A percentile compares a stretch with the other conserved stretches of the same genome.
These are phyloP conservation scores for Lepus townsendii DNA, from an alignment of 2,797 vertebrate species.

Conservation along the genomic window DNA sequence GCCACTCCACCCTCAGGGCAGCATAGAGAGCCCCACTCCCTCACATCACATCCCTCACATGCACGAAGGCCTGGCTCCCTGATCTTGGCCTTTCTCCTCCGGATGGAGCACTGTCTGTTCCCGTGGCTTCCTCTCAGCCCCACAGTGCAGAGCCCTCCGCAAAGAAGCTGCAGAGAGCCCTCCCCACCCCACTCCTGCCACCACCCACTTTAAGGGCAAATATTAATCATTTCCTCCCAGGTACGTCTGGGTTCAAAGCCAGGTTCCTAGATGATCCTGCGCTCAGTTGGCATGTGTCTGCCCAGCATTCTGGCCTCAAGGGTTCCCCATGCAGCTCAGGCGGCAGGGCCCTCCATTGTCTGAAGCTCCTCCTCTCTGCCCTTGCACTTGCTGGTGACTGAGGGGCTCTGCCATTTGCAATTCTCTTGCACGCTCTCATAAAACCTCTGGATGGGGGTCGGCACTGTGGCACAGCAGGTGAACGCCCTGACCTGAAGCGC, in stretches of 20 bases:
- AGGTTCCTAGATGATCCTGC: neutral
- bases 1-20: no score
- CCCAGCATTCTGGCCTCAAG: neutral
- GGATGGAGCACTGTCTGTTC: neutral
- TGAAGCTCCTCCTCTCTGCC: neutral
- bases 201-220: conserved; percentile 29
- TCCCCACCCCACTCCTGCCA: no score
- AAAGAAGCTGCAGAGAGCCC: conserved; percentile 1
- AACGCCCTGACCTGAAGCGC: no score
- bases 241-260: neutral
- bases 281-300: neutral
- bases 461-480: no score
- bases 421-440: neutral
- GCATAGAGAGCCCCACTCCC: neutral
- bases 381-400: neutral
- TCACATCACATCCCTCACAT: neutral
- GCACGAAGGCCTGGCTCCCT: neutral
- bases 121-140: no score
- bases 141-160: neutral
- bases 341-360: neutral
- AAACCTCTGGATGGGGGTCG: neutral
- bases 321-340: fast-evolving
- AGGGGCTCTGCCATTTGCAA: neutral
- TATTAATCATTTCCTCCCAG: conserved; percentile 49
- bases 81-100: neutral